Conservation (phyloP, 2,888 invertebrate species). For the Malthinus seriepunctatus region DNA sequence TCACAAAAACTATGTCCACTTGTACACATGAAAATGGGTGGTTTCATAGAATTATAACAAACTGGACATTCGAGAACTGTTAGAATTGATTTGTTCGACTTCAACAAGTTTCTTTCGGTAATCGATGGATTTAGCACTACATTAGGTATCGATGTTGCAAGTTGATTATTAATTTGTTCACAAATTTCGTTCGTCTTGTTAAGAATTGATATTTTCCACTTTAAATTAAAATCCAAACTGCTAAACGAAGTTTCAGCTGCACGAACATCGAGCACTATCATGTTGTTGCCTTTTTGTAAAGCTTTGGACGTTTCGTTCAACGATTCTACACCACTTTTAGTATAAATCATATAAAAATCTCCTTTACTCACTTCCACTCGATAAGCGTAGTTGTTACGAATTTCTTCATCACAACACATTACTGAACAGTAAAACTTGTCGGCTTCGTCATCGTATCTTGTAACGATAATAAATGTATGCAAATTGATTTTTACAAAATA, state of each 20-base stretch:
- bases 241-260: slow-evolving; percentile 13
- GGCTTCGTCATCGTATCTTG: no score
- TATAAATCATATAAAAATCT: no score
- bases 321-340: no score
- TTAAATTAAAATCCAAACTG: slow-evolving; percentile 7
- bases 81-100: slow-evolving; percentile 6
- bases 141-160: no score
- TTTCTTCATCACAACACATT: slow-evolving; percentile 2
- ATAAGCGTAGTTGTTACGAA: slow-evolving; percentile 21
- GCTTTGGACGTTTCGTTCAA: no score
- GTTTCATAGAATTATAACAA: no score
- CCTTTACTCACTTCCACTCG: slow-evolving; percentile 27
- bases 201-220: slow-evolving; percentile 22
- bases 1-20: slow-evolving; percentile 14
- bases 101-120: slow-evolving; percentile 2
- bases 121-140: neutral
- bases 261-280: slow-evolving; percentile 20
- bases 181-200: neutral
- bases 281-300: slow-evolving; percentile 16
- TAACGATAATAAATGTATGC: slow-evolving; percentile 37
- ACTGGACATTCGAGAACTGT: no score
- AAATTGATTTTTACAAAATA: slow-evolving; percentile 40
- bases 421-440: no score
- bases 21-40: slow-evolving; percentile 12
- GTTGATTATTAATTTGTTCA: neutral